These are phyloP conservation scores for Zygothrica quintamaculata DNA, from an alignment of 2,888 invertebrate species.

Conservation along the genomic window DNA sequence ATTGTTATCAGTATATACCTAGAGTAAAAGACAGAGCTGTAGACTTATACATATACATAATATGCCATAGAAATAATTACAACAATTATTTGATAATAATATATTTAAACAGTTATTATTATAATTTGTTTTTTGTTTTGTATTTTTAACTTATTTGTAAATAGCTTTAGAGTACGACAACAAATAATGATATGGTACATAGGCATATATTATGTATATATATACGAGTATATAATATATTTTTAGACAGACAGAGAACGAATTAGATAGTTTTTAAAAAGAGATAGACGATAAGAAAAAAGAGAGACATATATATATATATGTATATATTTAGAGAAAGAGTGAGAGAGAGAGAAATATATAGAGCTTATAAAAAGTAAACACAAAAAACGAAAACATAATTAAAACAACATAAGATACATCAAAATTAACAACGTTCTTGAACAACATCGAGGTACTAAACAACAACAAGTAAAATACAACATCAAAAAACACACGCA, in stretches of 20 bases:
- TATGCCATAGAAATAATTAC: slow-evolving; percentile 55
- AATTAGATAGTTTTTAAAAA: slow-evolving; percentile 54
- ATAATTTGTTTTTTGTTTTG: too few relatives aligned
- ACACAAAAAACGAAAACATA: slow-evolving; percentile 41
- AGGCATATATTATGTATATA: slow-evolving; percentile 77
- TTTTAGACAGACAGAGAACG: slow-evolving; percentile 68
- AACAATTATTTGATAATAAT: slow-evolving; percentile 48
- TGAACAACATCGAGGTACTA: slow-evolving; percentile 57
- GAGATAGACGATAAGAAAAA: slow-evolving; percentile 33
- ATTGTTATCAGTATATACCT: slow-evolving; percentile 53
- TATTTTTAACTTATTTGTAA: slow-evolving; percentile 37
- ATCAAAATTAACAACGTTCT: slow-evolving; percentile 37
- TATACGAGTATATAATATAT: slow-evolving; percentile 65
- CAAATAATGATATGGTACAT: slow-evolving; percentile 69
- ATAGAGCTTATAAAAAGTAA: slow-evolving; percentile 33
- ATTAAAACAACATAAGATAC: too few relatives aligned
- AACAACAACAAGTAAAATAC: slow-evolving; percentile 53
- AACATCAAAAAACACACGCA: slow-evolving; percentile 29
- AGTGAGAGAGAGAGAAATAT: slow-evolving; percentile 45
- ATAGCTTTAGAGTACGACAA: slow-evolving; percentile 67
- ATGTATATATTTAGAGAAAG: slow-evolving; percentile 47
- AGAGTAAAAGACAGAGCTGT: slow-evolving; percentile 55
- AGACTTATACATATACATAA: slow-evolving; percentile 69
- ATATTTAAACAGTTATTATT: slow-evolving; percentile 19
- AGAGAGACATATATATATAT: too few relatives aligned